Evolutionary conservation across 2,113 vertebrate species (phyloP).

Genomic region (Sphyrna mokarran): DNA sequence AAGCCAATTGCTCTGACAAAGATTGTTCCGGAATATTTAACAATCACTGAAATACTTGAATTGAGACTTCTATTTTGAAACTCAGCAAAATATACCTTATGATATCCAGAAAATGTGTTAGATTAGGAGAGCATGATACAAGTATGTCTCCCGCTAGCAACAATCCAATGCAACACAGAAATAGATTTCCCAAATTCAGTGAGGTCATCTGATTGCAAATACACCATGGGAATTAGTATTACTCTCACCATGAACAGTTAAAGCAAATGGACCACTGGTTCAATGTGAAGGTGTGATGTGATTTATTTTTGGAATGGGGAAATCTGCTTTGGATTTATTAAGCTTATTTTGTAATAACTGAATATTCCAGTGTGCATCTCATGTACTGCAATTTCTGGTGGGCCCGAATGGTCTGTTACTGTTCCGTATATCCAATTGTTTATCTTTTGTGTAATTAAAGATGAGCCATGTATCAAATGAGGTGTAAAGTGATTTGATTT

Average conservation of each 20-base stretch:
- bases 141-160: neutral
- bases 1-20: neutral
- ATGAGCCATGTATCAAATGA: slow-evolving; percentile 12
- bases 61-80: neutral
- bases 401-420: neutral
- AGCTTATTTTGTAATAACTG: slow-evolving; percentile 14
- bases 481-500: neutral
- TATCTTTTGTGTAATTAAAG: neutral
- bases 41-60: neutral
- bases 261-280: neutral
- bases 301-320: neutral
- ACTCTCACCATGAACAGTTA: neutral
- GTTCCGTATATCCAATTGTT: neutral
- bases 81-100: neutral
- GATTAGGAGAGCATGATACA: neutral
- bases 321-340: slow-evolving; percentile 14
- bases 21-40: neutral
- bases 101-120: neutral
- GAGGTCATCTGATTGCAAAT: neutral
- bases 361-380: slow-evolving; percentile 1
- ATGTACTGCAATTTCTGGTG: neutral
- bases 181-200: neutral
- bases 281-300: neutral
- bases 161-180: neutral
- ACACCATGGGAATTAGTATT: neutral